A percentile compares a stretch with the other conserved stretches of the same genome.
Conservation (phyloP, 2,888 invertebrate species). For the Eupithecia dodoneata region DNA sequence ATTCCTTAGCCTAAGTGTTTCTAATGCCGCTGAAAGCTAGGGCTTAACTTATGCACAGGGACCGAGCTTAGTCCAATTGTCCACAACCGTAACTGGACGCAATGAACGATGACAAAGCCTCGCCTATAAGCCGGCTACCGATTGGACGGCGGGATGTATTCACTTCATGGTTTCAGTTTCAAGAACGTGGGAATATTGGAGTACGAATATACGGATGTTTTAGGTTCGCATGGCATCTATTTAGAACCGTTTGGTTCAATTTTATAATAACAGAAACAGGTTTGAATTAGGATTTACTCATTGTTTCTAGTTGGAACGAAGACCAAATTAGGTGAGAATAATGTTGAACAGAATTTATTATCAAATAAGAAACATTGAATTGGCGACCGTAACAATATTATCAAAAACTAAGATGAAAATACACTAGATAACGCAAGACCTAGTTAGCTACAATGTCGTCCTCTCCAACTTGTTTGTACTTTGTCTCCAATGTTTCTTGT, state of each 20-base stretch:
- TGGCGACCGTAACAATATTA: not conserved
- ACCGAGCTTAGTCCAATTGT: conserved; percentile 12
- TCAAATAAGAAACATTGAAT: not conserved
- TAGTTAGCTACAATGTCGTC: not conserved
- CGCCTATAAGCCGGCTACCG: conserved; percentile 20
- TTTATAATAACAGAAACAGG: too few relatives aligned
- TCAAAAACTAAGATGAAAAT: not conserved
- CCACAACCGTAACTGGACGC: conserved; percentile 19
- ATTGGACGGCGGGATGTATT: conserved; percentile 15
- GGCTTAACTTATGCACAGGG: not conserved
- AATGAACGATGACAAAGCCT: conserved; percentile 23
- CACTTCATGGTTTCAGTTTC: conserved; percentile 14
- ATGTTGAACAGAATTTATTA: not conserved
- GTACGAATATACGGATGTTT: not conserved
- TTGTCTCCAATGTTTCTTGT: conserved; percentile 5
- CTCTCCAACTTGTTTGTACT: not conserved
- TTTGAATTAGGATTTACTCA: too few relatives aligned
- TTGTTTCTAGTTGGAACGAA: too few relatives aligned
- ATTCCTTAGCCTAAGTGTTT: not conserved
- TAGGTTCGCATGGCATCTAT: too few relatives aligned
- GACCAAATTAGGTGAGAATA: too few relatives aligned
- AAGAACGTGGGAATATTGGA: conserved; percentile 3
- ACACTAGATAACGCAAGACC: not conserved
- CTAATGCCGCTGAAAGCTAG: not conserved
- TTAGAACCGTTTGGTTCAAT: too few relatives aligned